Conservation (phyloP, 2,797 vertebrate genomes). For the Pseudochaenichthys georgianus region DNA sequence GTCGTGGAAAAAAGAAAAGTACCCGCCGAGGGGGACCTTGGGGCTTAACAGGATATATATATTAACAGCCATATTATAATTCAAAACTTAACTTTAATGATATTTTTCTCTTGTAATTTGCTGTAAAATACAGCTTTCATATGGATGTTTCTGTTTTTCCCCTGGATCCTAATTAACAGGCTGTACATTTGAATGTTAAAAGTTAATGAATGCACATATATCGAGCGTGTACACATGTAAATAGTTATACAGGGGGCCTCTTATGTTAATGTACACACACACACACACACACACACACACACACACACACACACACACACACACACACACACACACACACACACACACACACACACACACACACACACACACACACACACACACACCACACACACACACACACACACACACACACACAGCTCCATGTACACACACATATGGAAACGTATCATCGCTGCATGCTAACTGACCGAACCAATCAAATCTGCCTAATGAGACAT, state of each 20-base stretch:
- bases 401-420: slow-evolving; percentile 36
- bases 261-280: slow-evolving; percentile 70
- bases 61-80: neutral
- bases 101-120: neutral
- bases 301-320: slow-evolving; percentile 33
- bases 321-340: slow-evolving; percentile 51
- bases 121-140: neutral
- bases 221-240: slow-evolving; percentile 64
- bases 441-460: slow-evolving; percentile 73
- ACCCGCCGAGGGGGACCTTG: too few species aligned
- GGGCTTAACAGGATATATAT: too few species aligned
- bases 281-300: slow-evolving; percentile 40
- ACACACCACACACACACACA: slow-evolving; percentile 40
- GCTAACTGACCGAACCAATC: slow-evolving; percentile 79
- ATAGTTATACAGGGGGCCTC: slow-evolving; percentile 71
- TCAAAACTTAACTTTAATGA: neutral
- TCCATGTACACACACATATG: slow-evolving; percentile 72
- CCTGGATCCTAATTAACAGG: slow-evolving; percentile 4
- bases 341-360: slow-evolving; percentile 16
- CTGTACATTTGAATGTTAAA: slow-evolving; percentile 19
- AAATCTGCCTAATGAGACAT: slow-evolving; percentile 85
- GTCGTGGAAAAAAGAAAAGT: too few species aligned
- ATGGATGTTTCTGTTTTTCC: too few species aligned
- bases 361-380: slow-evolving; percentile 48
- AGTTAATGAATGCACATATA: slow-evolving; percentile 68